Evolutionary conservation across 2,797 vertebrate species (phyloP).

Genomic region (Lepilemur septentrionalis): DNA sequence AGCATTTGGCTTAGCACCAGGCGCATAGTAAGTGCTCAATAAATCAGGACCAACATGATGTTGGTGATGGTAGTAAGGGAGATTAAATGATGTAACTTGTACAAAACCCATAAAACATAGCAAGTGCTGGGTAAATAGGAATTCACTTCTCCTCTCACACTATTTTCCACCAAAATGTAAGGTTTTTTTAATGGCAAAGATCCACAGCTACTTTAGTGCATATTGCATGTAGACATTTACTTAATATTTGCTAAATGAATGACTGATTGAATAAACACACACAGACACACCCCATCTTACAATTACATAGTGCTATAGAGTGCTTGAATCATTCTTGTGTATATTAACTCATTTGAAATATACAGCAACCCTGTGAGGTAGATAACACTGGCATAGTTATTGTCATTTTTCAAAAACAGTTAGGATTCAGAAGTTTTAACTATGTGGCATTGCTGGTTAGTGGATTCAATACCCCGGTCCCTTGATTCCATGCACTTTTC

Average conservation of each 20-base stretch:
- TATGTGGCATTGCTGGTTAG: not conserved
- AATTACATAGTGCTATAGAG: not conserved
- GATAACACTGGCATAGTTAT: not conserved
- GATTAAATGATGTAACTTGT: not conserved
- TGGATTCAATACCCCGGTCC: fast-evolving
- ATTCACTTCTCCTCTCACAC: not conserved
- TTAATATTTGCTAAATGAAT: not conserved
- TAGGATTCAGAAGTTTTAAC: not conserved
- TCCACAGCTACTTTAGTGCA: fast-evolving
- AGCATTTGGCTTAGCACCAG: not conserved
- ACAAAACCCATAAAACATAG: not conserved
- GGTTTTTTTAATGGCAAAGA: not conserved
- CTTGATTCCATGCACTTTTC: not conserved
- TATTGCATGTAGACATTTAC: not conserved
- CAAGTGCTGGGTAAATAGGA: not conserved
- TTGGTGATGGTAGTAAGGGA: not conserved
- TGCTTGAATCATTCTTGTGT: not conserved
- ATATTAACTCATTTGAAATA: not conserved
- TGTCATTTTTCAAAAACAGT: not conserved
- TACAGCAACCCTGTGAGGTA: not conserved
- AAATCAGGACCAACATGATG: not conserved
- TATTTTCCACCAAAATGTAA: not conserved
- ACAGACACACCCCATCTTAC: fast-evolving
- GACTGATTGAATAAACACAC: not conserved
- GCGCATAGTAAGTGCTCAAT: not conserved